phyloP scores from a whole-genome alignment of 2,113 vertebrate species.

The Narcine bancroftii region DNA sequence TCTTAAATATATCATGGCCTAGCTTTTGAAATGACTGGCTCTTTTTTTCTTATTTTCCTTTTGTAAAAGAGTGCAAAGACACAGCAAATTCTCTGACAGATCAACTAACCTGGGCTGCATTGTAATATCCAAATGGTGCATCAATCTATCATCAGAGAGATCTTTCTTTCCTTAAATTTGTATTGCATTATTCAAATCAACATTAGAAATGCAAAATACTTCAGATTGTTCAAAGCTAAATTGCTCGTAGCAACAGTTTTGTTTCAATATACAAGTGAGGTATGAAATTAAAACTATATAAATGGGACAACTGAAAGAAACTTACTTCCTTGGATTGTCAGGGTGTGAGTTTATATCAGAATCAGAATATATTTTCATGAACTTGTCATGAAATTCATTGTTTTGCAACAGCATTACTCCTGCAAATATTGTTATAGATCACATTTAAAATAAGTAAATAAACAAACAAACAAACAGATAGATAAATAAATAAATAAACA shows the following conservation, averaged over 20 bases:
- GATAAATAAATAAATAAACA: too few species aligned
- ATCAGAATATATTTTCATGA: too few species aligned
- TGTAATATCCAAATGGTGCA: background rate
- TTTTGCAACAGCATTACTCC: too few species aligned
- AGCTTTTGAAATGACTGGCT: background rate
- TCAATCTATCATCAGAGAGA: background rate
- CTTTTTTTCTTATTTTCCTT: background rate
- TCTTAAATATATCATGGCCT: background rate
- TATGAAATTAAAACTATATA: background rate
- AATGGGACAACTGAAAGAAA: background rate
- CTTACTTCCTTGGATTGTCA: background rate
- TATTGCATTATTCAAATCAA: background rate
- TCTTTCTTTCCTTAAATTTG: background rate
- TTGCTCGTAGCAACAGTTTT: background rate
- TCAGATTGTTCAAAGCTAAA: background rate
- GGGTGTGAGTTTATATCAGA: too few species aligned
- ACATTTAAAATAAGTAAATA: too few species aligned
- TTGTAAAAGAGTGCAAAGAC: too few species aligned
- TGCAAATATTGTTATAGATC: too few species aligned
- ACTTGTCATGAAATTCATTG: too few species aligned
- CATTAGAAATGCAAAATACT: background rate
- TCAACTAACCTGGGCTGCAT: background rate
- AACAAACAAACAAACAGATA: too few species aligned
- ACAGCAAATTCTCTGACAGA: background rate
- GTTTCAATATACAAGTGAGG: background rate